These are phyloP conservation scores for Rhinolophus ferrumequinum DNA, from an alignment of 2,113 vertebrate genomes.

Conservation along the genomic window DNA sequence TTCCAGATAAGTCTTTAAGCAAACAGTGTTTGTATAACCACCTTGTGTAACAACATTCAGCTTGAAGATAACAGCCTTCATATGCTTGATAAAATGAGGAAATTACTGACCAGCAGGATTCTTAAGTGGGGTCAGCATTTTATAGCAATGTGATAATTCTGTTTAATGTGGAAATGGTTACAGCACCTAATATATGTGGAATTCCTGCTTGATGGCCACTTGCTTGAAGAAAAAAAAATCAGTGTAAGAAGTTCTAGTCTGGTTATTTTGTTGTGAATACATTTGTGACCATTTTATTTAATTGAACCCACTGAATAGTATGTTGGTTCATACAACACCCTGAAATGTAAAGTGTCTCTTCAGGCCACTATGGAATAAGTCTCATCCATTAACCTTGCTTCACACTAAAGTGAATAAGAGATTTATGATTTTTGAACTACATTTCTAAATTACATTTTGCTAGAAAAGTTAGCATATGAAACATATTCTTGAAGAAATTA, in stretches of 20 bases:
- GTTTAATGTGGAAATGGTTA: slow-evolving; percentile 88
- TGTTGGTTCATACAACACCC: slow-evolving; percentile 43
- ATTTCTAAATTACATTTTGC: slow-evolving; percentile 70
- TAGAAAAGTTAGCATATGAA: slow-evolving; percentile 80
- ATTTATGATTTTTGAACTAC: slow-evolving; percentile 64
- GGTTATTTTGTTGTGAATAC: background rate
- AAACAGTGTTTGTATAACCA: slow-evolving; percentile 85
- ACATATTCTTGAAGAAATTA: slow-evolving; percentile 79
- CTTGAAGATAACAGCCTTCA: slow-evolving; percentile 85
- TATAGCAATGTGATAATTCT: slow-evolving; percentile 86
- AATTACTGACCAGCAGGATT: slow-evolving; percentile 86
- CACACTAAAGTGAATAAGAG: slow-evolving; percentile 44
- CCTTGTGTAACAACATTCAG: slow-evolving; percentile 82
- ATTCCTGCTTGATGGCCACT: slow-evolving; percentile 83
- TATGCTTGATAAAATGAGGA: slow-evolving; percentile 89
- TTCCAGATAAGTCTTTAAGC: slow-evolving; percentile 83
- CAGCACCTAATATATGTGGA: slow-evolving; percentile 86
- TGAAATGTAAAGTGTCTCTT: slow-evolving; percentile 14
- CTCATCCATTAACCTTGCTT: slow-evolving; percentile 55
- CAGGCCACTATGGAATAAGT: background rate
- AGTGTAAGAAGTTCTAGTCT: slow-evolving; percentile 54
- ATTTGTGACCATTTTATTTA: slow-evolving; percentile 47
- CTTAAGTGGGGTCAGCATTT: slow-evolving; percentile 86
- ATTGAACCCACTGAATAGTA: background rate
- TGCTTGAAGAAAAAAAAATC: slow-evolving; percentile 64